Evolutionary conservation across 2,113 vertebrate species (phyloP), one percentile per base, ranked within the genome.

Genomic region (Chaetops frenatus): DNA sequence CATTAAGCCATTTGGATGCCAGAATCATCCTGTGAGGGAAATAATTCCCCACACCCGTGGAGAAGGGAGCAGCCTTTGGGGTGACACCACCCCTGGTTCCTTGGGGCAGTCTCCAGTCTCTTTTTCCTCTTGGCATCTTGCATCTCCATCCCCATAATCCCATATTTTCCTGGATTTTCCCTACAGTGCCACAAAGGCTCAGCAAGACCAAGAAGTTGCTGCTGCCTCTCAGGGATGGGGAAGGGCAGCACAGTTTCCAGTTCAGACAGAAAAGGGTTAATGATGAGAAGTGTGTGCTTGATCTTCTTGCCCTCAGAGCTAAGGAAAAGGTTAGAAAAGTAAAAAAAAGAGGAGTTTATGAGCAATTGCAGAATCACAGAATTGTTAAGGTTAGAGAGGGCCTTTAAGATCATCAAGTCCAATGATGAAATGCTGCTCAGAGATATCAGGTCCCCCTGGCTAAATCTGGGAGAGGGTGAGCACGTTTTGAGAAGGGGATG

Each of bases 131-230:
- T 27, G 47, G 28, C 6, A 47, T 14, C 74, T 16, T 4, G 56
- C 71, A 10, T 12, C 19, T 42, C 36, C 45, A n/a, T 31, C 6
- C 12, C 16, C 33, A 15, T 1, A 16, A 2, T 33, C 35, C 57
- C 33, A 1, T 11, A 4, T 24, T 35, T 54, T 21, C 60, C 45
- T 13, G 27, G 20, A 10, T 38, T 7, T 53, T 11, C 40, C 27
- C 72, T 35, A 1, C 0, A 1, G 47, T 44, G 53, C 57, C 7
- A 4, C 4, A 1, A 1, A 8, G 65, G 53, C 35, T 62, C 44
- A 31, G 44, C 50, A 65, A 56, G 20, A 69, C 33, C 16, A 9
- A 36, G 42, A 28, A 60, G 36, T 27, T 35, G 1, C 81, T 27
- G 35, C 27, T 67, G 65, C 60, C 22, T 65, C 44, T 58, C 48